phyloP scores from a whole-genome alignment of 2,797 vertebrate genomes.

The Hippopotamyrus pictus region DNA sequence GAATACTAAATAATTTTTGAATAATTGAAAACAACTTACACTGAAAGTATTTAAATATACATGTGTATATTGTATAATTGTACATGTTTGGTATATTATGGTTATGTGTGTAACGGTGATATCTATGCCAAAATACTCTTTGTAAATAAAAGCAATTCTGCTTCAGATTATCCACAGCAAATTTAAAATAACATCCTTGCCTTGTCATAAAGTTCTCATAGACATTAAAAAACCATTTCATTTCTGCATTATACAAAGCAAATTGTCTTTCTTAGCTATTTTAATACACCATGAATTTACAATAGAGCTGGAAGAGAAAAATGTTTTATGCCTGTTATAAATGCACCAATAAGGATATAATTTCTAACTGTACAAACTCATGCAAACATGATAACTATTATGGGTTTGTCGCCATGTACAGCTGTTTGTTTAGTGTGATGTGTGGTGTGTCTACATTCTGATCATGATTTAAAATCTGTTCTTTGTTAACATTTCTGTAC shows the following conservation, averaged over 20 bases:
- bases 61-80: background rate
- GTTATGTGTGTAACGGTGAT: background rate
- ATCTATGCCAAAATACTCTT: background rate
- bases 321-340: background rate
- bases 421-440: background rate
- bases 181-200: background rate
- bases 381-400: background rate
- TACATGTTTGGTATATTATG: background rate
- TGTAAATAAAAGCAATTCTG: background rate
- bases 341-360: background rate
- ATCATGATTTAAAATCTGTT: background rate
- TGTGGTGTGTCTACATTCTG: background rate
- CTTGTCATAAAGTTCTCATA: background rate
- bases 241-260: background rate
- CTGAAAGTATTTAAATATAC: background rate
- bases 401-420: background rate
- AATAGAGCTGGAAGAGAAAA: background rate
- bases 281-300: background rate
- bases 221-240: background rate
- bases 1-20: background rate
- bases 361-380: background rate
- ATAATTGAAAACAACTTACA: background rate
- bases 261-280: background rate
- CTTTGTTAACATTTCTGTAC: background rate
- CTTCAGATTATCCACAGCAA: background rate